Conservation (phyloP, 2,113 vertebrate genomes). For the Clarias macrocephalus region DNA sequence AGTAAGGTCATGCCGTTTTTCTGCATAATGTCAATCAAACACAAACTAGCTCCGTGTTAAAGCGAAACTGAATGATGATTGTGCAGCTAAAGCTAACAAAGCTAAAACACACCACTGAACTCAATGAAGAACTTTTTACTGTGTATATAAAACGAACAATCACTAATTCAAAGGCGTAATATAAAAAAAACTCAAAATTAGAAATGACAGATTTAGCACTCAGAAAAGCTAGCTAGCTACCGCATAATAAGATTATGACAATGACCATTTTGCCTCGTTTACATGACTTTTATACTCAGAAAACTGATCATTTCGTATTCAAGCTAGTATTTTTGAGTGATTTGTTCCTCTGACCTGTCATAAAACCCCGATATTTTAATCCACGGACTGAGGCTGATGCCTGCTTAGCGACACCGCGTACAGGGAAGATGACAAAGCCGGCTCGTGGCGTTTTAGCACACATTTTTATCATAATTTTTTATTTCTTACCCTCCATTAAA, state of each 20-base stretch:
- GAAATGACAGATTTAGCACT: neutral
- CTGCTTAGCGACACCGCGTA: neutral
- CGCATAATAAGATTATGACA: no score
- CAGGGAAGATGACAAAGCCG: neutral
- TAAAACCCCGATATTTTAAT: neutral
- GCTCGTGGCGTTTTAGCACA: neutral
- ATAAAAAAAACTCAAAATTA: neutral
- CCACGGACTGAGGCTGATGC: no score
- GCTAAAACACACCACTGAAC: neutral
- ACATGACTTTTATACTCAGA: neutral
- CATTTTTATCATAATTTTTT: neutral
- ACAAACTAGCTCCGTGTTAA: neutral
- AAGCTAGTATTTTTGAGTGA: no score
- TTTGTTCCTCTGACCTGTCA: neutral
- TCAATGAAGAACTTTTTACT: neutral
- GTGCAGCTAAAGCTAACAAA: neutral
- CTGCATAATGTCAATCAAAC: neutral
- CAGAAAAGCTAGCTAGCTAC: neutral
- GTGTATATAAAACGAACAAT: neutral
- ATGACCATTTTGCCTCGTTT: neutral
- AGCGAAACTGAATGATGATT: neutral
- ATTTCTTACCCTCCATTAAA: slow-evolving; percentile 78
- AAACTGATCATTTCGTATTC: neutral
- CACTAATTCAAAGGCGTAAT: no score
- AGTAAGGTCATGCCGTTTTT: neutral